Base-by-base conservation (phyloP, 2,113 vertebrate species). In the Halichoerus grypus region DNA sequence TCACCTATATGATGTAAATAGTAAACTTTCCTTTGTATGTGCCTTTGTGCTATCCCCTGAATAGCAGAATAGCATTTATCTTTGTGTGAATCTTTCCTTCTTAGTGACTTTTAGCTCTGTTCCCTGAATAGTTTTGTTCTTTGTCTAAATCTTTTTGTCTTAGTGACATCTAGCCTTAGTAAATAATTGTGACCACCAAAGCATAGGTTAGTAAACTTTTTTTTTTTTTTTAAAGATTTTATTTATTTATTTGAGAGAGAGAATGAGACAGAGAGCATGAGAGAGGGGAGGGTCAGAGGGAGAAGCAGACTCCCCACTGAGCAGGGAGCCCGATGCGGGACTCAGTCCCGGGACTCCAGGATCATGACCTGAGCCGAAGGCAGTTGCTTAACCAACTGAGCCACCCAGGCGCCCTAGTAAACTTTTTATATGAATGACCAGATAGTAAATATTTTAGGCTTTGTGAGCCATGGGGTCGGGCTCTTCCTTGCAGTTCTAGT, bases 371-470 rank as follows among this genome's bases (percentile, higher is more conserved):
- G 39, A 42, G 39, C 39, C 39, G 39, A 42, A 42, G 42, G 42
- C 42, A 7, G 42, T 46, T 6, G 42, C 42, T 46, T 46, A 7
- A 46, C 7, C 42, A 46, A 46, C 42, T 46, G 42, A 46, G 42
- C 42, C 42, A 46, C 42, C 42, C 42, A 46, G 42, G 42, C 7
- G 5, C 42, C 42, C 42, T 46, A 46, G 39, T 39, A 59, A 91
- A 76, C 74, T 91, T 95, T 59, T 15, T 81, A 33, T 88, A 18
- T 96, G 11, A 92, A 92, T 71, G 31, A 42, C 42, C 12, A 79
- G 36, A 79, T 71, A 92, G 69, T 96, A 88, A 79, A 88, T 94
- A 88, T 77, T 81, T 95, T 83, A 55, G 94, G n/a, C 12, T 69
- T 91, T 67, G 39, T n/a, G 39, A 93, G 69, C 39, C 26, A 49